phyloP scores from a whole-genome alignment of 1,140 invertebrate species.

The Lerema accius region DNA sequence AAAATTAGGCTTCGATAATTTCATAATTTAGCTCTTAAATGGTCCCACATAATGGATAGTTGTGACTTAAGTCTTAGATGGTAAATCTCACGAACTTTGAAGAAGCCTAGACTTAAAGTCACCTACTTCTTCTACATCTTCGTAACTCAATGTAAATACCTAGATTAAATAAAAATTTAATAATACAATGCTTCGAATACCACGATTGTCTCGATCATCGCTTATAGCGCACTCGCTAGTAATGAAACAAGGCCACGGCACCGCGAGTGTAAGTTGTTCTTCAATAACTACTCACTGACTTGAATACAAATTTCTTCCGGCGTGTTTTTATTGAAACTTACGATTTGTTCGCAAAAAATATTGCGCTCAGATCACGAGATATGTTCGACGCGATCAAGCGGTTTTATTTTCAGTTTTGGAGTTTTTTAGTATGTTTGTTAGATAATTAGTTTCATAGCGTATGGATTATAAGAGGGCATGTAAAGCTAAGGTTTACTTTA shows the following conservation, averaged over 20 bases:
- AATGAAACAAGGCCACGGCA: conserved; percentile 4
- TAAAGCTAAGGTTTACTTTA: too few species aligned
- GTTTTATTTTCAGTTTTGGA: conserved; percentile 27
- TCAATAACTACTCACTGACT: conserved; percentile 36
- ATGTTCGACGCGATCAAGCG: conserved; percentile 8
- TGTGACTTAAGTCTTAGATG: too few species aligned
- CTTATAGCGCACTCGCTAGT: neutral
- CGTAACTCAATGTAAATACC: too few species aligned
- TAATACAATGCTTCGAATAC: too few species aligned
- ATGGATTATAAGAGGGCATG: neutral
- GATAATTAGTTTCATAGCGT: neutral
- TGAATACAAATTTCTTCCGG: conserved; percentile 32
- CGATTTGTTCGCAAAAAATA: conserved; percentile 34
- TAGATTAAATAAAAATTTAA: too few species aligned
- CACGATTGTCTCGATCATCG: too few species aligned
- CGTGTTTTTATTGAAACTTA: conserved; percentile 32
- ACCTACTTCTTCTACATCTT: too few species aligned
- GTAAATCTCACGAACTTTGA: too few species aligned
- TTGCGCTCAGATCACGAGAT: conserved; percentile 7
- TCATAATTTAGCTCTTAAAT: too few species aligned
- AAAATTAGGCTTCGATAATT: too few species aligned
- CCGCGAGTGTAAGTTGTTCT: conserved; percentile 37
- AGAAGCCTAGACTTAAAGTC: too few species aligned
- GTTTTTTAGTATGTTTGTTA: conserved; percentile 6
- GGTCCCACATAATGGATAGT: too few species aligned